Conservation (phyloP, 2,888 invertebrate genomes). For the Zygogramma bicolorata region DNA sequence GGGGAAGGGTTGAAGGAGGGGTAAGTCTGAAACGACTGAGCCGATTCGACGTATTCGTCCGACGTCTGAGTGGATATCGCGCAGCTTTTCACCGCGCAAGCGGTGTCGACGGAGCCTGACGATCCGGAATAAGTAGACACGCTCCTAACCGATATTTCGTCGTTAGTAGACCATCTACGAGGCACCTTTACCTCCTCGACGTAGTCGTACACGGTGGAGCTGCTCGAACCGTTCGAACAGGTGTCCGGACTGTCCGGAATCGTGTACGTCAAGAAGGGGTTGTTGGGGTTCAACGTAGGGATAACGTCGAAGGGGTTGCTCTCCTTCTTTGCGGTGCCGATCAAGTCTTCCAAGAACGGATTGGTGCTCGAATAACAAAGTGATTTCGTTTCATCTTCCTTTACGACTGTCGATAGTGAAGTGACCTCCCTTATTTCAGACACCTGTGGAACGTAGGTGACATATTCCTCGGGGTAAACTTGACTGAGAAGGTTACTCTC, state of each 20-base stretch:
- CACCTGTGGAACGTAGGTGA: too few species aligned
- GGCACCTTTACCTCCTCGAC: neutral
- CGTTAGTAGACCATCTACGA: slow-evolving; percentile 17
- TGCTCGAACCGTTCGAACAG: neutral
- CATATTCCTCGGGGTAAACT: too few species aligned
- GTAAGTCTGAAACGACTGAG: neutral
- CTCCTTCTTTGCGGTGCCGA: neutral
- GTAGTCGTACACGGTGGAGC: slow-evolving; percentile 25
- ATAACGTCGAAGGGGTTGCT: neutral
- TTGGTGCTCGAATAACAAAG: slow-evolving; percentile 23
- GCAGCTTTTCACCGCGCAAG: neutral
- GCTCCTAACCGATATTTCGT: neutral
- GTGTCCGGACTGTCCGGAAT: neutral
- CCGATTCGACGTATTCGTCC: neutral
- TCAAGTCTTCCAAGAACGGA: slow-evolving; percentile 30
- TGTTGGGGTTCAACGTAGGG: slow-evolving; percentile 28
- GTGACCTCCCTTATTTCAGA: too few species aligned
- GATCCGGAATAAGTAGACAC: neutral
- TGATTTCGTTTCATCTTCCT: neutral
- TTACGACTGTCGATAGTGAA: too few species aligned
- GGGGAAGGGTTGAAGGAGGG: neutral
- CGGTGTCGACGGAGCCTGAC: neutral
- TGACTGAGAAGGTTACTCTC: too few species aligned
- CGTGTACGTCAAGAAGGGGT: slow-evolving; percentile 31
- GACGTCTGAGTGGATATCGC: neutral